Evolutionary conservation across 2,797 vertebrate genomes (phyloP), one percentile per base, ranked within the genome.

Genomic region (Ctenopoma multispine): DNA sequence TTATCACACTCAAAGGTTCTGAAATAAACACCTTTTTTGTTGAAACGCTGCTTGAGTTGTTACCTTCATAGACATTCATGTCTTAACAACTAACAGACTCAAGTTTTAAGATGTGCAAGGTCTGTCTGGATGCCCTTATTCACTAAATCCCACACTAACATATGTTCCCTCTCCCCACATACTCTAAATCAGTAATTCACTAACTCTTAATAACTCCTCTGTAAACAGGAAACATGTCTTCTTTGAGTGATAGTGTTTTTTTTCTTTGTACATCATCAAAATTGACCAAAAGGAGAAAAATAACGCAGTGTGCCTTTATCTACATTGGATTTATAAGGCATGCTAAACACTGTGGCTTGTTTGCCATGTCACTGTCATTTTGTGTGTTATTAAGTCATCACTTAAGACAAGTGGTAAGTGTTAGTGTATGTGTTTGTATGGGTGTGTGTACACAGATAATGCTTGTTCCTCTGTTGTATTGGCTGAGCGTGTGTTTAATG

Each of bases 1-100:
- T 93, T 92, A 83, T 83, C 75, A 79, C 84, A 72, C 86, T 87
- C 61, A 75, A 84, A 86, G 56, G 71, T 88, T 89, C 65, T 83
- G 77, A 70, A 92, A 93, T 93, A 93, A 93, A 93, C 80, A 86
- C 66, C 68, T 87, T 82, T 82, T 91, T 89, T 80, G 83, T 90
- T 89, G 75, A 86, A 46, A 75, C 49, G 44, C 8, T 9, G 61
- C 83, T 56, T 77, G 29, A 15, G 57, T 49, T 44, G 20, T 18
- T 79, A 40, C 27, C 23, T 80, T 47, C 60, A 13, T 38, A 56
- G 12, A 72, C 59, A 6, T 55, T 18, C n/a, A 34, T 24, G 18
- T 56, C 4, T 71, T n/a, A 63, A 50, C 71, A 34, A 50, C 10
- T 69, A 15, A 38, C 36, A 38, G 68, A 36, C 50, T 41, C 12